Conservation (phyloP, 2,797 vertebrate genomes). For the Muraenolepis orangiensis region DNA sequence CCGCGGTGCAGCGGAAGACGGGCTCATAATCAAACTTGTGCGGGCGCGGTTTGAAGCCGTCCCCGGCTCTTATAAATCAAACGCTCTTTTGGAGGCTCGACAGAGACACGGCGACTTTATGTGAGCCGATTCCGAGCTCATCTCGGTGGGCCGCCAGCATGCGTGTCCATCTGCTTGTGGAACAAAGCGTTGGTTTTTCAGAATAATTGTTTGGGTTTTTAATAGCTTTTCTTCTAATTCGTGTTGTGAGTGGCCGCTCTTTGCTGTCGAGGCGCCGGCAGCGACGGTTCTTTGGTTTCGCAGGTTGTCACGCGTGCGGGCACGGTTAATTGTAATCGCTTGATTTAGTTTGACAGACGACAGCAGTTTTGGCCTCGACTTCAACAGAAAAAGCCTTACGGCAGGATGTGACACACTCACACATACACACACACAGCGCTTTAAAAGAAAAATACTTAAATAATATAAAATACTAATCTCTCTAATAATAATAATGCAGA, state of each 20-base stretch:
- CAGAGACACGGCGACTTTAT: constrained; percentile 24
- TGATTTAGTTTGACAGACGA: not conserved
- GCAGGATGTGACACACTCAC: too few relatives aligned
- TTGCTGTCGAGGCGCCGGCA: too few relatives aligned
- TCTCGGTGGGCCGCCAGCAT: not conserved
- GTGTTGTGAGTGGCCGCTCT: constrained; percentile 22
- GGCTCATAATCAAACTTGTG: not conserved
- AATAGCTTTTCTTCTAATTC: constrained; percentile 42
- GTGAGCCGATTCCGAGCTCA: not conserved
- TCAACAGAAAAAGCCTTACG: too few relatives aligned
- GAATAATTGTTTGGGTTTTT: not conserved
- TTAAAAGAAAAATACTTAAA: too few relatives aligned
- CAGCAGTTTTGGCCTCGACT: not conserved
- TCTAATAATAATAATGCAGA: constrained; percentile 9
- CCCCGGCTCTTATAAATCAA: constrained; percentile 24
- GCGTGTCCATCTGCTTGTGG: not conserved
- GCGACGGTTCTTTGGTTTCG: too few relatives aligned
- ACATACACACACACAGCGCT: too few relatives aligned
- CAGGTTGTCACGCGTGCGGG: not conserved
- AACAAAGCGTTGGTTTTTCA: not conserved
- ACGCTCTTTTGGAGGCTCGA: constrained; percentile 22
- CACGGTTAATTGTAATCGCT: not conserved
- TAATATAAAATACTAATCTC: constrained; percentile 12
- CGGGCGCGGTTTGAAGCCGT: constrained; percentile 4
- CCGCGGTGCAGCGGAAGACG: too few relatives aligned